Conservation (phyloP, 2,113 vertebrate genomes). For the Tamias sibiricus region DNA sequence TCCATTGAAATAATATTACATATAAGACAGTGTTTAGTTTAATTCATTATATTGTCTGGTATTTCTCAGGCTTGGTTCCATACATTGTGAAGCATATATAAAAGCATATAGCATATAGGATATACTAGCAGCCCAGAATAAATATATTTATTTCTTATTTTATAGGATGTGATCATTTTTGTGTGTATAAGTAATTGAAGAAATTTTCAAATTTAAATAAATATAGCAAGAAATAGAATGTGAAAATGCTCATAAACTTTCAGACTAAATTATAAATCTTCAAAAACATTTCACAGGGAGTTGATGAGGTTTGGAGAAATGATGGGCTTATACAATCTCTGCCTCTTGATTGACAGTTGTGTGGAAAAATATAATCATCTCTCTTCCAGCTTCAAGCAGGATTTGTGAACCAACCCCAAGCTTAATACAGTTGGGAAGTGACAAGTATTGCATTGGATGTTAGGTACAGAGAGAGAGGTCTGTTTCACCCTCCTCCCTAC, state of each 20-base stretch:
- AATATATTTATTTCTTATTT: not conserved
- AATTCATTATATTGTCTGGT: not conserved
- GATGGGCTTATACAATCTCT: not conserved
- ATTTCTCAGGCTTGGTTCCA: not conserved
- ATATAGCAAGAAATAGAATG: not conserved
- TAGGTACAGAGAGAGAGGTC: not conserved
- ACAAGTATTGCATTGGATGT: not conserved
- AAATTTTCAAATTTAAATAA: slow-evolving; percentile 12
- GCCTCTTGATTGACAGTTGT: not conserved
- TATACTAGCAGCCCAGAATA: not conserved
- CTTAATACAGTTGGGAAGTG: not conserved
- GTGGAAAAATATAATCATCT: not conserved
- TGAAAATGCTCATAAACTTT: not conserved
- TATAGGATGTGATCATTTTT: not conserved
- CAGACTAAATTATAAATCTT: not conserved
- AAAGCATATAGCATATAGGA: not conserved
- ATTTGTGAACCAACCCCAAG: not conserved
- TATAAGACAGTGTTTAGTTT: not conserved
- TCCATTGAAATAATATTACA: not conserved
- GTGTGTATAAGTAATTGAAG: slow-evolving; percentile 3
- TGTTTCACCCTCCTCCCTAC: not conserved
- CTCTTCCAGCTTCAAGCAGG: not conserved
- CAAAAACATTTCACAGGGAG: not conserved
- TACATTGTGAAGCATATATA: not conserved
- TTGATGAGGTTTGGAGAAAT: not conserved